Evolutionary conservation across 1,140 invertebrate species (phyloP), one percentile per base, ranked within the genome.

Genomic region (Leptonema lineaticorne): DNA sequence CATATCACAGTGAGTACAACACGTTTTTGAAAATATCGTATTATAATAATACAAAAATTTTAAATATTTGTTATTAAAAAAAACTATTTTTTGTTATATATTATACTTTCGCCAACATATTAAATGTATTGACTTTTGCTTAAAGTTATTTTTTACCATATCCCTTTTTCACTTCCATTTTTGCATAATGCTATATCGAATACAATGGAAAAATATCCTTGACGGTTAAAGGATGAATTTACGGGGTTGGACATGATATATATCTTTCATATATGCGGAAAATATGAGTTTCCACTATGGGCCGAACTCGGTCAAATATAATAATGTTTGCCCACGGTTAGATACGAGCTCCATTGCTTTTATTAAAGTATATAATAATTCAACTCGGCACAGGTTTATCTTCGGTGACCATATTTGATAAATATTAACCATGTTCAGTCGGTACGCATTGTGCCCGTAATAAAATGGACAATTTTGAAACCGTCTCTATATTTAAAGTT

Each of bases 311-410:
- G 37, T 41, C 37, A 16, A 41, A 41, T 41, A 41, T 41, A 41
- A n/a, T n/a, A n/a, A 41, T 41, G 37, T 41, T 41, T 41, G 2
- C 16, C n/a, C n/a, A 16, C 37, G 37, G 37, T 41, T 16, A 41
- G 37, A 41, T 41, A 41, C 37, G 37, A 41, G 37, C 37, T n/a
- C n/a, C 37, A 41, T 16, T 16, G 46, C 50, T 53, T 53, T 53
- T 53, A 53, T 53, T 53, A 53, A 53, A 53, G 50, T 53, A 20
- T 53, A 53, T 53, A 53, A 53, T 53, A 53, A 53, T 53, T 53
- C 50, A 53, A 53, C 50, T 24, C 22, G 50, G 7, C 22, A 22
- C 24, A 26, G 50, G 50, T 53, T 53, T 53, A 53, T 53, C 50
- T 53, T 53, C 46, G 46, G 9, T n/a, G 22, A 5, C 18, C 50